Evolutionary conservation across 2,797 vertebrate species (phyloP).

Genomic region (Sebastiscus albofasciatus): DNA sequence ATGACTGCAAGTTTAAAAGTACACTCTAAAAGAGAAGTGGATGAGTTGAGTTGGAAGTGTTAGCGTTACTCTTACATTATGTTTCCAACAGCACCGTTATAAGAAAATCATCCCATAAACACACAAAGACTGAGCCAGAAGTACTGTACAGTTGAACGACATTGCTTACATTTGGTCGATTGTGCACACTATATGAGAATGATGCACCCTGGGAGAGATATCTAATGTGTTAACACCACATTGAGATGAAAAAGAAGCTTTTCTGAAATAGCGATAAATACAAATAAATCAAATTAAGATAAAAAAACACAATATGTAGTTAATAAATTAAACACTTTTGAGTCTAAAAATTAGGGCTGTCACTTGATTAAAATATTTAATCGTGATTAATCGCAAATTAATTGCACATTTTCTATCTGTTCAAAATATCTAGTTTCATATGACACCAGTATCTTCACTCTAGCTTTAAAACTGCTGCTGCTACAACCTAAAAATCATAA

Average conservation of each 20-base stretch:
- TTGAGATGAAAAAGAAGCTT: neutral
- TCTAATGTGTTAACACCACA: neutral
- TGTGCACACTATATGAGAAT: neutral
- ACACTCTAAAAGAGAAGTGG: neutral
- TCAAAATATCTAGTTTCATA: too few species aligned
- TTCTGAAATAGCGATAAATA: neutral
- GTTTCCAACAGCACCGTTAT: conserved; percentile 29
- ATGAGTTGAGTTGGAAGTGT: conserved; percentile 1
- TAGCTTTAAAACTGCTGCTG: too few species aligned
- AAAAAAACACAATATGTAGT: neutral
- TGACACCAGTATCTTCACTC: too few species aligned
- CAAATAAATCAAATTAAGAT: neutral
- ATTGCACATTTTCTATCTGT: too few species aligned
- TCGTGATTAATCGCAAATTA: rapidly evolving
- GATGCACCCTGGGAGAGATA: neutral
- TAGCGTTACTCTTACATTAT: conserved; percentile 37
- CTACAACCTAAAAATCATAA: too few species aligned
- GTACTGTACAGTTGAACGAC: conserved; percentile 4
- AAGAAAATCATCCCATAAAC: conserved; percentile 9
- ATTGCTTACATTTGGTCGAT: neutral
- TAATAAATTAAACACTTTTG: too few species aligned
- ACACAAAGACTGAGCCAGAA: neutral
- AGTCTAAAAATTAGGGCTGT: too few species aligned
- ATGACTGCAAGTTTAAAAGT: conserved; percentile 24
- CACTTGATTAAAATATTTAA: too few species aligned